Conservation (phyloP, 2,888 invertebrate genomes). For the Xanthorhoe designata region DNA sequence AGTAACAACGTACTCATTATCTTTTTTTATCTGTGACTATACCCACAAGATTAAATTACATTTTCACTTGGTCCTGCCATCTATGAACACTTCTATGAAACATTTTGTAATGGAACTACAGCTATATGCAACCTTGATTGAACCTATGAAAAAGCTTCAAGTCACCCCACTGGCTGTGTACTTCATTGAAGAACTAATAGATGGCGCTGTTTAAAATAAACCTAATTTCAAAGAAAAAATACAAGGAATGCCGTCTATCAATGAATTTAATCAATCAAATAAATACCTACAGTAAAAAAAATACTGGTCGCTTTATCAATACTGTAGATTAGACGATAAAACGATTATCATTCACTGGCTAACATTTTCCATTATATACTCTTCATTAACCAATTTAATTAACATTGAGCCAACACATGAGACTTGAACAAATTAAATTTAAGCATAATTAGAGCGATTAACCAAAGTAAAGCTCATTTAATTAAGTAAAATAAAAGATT, state of each 20-base stretch:
- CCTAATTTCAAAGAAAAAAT: not conserved
- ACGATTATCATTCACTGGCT: too few relatives aligned
- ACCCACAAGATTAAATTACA: not conserved
- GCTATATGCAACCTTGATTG: too few relatives aligned
- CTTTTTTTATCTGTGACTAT: too few relatives aligned
- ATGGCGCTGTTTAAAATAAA: slow-evolving; percentile 17
- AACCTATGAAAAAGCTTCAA: not conserved
- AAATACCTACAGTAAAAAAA: too few relatives aligned
- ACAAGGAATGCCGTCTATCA: too few relatives aligned
- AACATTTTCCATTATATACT: too few relatives aligned
- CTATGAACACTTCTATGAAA: slow-evolving; percentile 9
- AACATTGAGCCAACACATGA: not conserved
- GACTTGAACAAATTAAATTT: not conserved
- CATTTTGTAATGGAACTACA: not conserved
- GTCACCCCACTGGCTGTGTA: not conserved
- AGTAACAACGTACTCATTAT: too few relatives aligned
- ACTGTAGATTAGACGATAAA: not conserved
- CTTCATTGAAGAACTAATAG: slow-evolving; percentile 10
- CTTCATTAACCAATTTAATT: too few relatives aligned
- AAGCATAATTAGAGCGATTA: not conserved
- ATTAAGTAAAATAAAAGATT: not conserved
- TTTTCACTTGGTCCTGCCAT: slow-evolving; percentile 16
- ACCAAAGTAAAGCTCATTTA: not conserved
- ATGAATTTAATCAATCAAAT: too few relatives aligned
- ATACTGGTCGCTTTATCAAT: not conserved